A percentile compares a stretch with the other conserved stretches of the same genome.
These are phyloP conservation scores for Drosophila meridiana DNA, from an alignment of 2,888 invertebrate genomes.

Conservation along the genomic window DNA sequence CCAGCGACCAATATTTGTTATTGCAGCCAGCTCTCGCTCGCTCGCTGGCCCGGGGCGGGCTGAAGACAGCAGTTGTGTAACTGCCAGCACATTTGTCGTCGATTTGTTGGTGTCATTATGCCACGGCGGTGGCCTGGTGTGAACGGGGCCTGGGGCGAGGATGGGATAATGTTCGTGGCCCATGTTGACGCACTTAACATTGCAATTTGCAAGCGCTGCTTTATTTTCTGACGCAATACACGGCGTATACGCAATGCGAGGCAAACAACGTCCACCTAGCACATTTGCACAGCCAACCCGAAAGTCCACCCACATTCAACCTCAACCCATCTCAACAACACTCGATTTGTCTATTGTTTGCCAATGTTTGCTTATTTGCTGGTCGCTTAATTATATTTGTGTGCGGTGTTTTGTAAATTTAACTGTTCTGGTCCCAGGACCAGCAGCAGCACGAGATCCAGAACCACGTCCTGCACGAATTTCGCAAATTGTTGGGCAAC, in stretches of 20 bases:
- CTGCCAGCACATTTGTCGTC: slow-evolving; percentile 60
- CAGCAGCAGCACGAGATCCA: no score
- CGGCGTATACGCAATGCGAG: slow-evolving; percentile 55
- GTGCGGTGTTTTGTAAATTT: slow-evolving; percentile 37
- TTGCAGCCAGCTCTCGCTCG: slow-evolving; percentile 35
- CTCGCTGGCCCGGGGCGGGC: neutral
- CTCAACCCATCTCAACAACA: neutral
- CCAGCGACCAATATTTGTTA: slow-evolving; percentile 71
- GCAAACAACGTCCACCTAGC: slow-evolving; percentile 52
- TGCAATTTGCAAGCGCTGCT: slow-evolving; percentile 68
- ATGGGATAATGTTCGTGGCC: slow-evolving; percentile 30
- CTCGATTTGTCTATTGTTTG: slow-evolving; percentile 44
- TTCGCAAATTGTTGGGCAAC: slow-evolving; percentile 21
- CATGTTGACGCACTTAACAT: slow-evolving; percentile 66
- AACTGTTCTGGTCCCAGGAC: slow-evolving; percentile 2
- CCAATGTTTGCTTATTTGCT: slow-evolving; percentile 47
- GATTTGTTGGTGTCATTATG: slow-evolving; percentile 79
- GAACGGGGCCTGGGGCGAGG: neutral
- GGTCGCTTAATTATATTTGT: slow-evolving; percentile 73
- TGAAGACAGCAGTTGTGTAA: slow-evolving; percentile 6
- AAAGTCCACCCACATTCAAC: neutral
- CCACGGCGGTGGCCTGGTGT: slow-evolving; percentile 19
- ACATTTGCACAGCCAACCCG: slow-evolving; percentile 23
- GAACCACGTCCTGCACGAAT: neutral
- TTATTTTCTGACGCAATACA: slow-evolving; percentile 49